phyloP scores from a whole-genome alignment of 2,113 vertebrate genomes.

The Panurus biarmicus region DNA sequence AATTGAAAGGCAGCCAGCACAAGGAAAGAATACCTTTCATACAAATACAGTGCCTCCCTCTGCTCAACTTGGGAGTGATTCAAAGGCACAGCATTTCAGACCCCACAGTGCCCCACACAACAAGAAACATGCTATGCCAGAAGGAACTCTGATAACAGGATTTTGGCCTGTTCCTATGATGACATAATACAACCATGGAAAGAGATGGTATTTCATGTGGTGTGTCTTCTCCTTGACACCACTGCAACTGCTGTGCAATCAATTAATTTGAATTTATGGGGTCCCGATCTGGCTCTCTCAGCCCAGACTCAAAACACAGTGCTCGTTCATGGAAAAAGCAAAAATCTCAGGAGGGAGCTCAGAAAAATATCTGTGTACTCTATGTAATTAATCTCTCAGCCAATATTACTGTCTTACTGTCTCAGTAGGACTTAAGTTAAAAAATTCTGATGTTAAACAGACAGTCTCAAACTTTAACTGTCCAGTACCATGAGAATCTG shows the following conservation, averaged over 20 bases:
- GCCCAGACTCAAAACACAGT: neutral
- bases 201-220: neutral
- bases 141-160: neutral
- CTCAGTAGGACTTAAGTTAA: neutral
- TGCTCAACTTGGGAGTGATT: neutral
- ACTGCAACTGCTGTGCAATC: neutral
- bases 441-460: neutral
- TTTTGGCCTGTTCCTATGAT: neutral
- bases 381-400: neutral
- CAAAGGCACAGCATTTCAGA: neutral
- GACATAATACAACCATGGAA: neutral
- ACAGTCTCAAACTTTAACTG: neutral
- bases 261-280: neutral
- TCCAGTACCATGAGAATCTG: neutral
- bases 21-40: neutral
- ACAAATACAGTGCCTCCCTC: neutral
- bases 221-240: neutral
- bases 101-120: no score
- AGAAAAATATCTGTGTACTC: neutral
- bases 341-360: neutral
- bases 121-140: neutral
- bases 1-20: neutral
- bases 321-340: neutral
- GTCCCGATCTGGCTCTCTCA: neutral
- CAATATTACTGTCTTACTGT: neutral